These are phyloP conservation scores for Eristalinus sepulchralis DNA, from an alignment of 2,888 invertebrate species.

Conservation along the genomic window DNA sequence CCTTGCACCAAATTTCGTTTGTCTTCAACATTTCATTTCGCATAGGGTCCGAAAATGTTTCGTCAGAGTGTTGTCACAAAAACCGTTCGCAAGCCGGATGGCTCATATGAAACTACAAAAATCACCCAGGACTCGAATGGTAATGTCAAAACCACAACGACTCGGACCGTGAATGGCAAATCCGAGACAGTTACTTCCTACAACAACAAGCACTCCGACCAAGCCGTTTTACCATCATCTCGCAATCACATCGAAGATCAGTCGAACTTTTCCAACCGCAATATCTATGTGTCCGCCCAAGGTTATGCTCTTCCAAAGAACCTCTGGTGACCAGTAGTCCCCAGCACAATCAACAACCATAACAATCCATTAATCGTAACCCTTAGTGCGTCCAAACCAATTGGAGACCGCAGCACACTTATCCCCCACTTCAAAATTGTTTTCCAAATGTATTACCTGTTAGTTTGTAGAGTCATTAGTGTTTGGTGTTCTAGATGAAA, in stretches of 20 bases:
- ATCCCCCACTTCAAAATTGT: slow-evolving; percentile 74
- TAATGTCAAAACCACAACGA: slow-evolving; percentile 83
- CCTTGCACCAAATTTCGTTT: not conserved
- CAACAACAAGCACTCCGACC: slow-evolving; percentile 18
- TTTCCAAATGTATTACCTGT: slow-evolving; percentile 78
- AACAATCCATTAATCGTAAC: slow-evolving; percentile 73
- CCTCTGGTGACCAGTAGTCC: slow-evolving; percentile 81
- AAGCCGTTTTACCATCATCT: not conserved
- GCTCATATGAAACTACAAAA: slow-evolving; percentile 83
- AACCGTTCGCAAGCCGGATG: slow-evolving; percentile 83
- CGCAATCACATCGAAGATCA: slow-evolving; percentile 26
- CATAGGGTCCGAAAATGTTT: slow-evolving; percentile 80
- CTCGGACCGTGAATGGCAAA: slow-evolving; percentile 78
- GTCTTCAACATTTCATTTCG: not conserved
- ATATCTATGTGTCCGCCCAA: slow-evolving; percentile 80
- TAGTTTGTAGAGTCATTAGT: slow-evolving; percentile 79
- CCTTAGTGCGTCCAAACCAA: slow-evolving; percentile 73
- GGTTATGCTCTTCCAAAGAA: slow-evolving; percentile 81
- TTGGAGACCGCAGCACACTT: slow-evolving; percentile 72
- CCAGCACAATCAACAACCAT: slow-evolving; percentile 67
- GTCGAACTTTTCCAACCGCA: slow-evolving; percentile 75
- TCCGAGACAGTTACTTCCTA: slow-evolving; percentile 77
- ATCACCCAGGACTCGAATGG: slow-evolving; percentile 83
- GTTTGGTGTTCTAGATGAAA: slow-evolving; percentile 80
- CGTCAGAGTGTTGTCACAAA: slow-evolving; percentile 82